Evolutionary conservation across 2,113 vertebrate species (phyloP), one percentile per base, ranked within the genome.

Genomic region (Nothobranchius kuhntae): DNA sequence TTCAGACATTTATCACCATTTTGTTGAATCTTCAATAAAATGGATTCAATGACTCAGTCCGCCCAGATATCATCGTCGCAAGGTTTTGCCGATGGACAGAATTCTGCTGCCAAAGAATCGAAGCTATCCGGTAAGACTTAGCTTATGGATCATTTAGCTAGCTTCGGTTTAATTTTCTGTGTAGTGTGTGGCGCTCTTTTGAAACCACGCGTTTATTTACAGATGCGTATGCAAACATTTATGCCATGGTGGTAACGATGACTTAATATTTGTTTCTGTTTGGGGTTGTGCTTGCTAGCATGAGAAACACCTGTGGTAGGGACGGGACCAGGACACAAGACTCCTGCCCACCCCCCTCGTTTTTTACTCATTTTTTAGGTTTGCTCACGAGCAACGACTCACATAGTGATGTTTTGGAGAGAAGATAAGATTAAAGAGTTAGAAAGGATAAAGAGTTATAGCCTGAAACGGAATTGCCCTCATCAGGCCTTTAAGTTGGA

Each of bases 51-150:
- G 87, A 92, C 87, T 76, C 93, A 94, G 75, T 93, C 92, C 65
- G 64, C 91, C 77, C 91, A 92, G 86, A 92, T 94, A 73, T 92
- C 93, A 7, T 93, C 92, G 87, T 93, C 93, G 67, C 90, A 93
- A 56, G 92, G 91, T 46, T 54, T 91, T 17, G 86, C 81, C 58
- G 92, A 94, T 78, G 92, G 91, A 80, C 90, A 91, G 6, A 89
- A 88, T 77, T 80, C 89, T 64, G 88, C 89, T 76, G 50, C 81
- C 75, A 93, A 92, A 91, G 93, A 94, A 65, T 87, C 91, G 15
- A 92, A 90, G 83, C 77, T 85, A 17, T 86, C 91, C 50, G 92
- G 92, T 94, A 93, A 93, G 92, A 86, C 51, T 51, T 10, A 11
- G 5, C 36, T 0, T 10, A 1, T 42, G 13, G n/a, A 21, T 4